These are phyloP conservation scores for Steromphala cineraria DNA, from an alignment of 2,888 invertebrate species.

Conservation along the genomic window DNA sequence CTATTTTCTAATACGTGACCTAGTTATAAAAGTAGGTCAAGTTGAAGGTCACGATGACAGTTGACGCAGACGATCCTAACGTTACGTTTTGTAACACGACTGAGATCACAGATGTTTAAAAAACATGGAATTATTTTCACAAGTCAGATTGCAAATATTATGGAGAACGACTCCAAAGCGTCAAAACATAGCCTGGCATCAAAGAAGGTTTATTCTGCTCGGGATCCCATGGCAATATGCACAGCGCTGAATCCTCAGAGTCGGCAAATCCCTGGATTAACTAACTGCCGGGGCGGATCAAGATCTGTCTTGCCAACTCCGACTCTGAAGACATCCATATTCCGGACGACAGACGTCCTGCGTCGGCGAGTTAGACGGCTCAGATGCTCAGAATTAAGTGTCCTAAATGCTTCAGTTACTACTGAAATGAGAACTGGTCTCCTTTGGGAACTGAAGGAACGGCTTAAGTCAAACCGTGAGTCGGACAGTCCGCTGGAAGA, in stretches of 20 bases:
- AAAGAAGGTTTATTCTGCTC: not conserved
- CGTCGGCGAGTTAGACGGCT: conserved; percentile 1
- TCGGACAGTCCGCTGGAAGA: not conserved
- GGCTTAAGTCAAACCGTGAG: not conserved
- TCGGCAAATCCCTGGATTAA: not conserved
- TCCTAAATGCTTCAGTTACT: conserved; percentile 22
- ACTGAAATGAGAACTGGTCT: conserved; percentile 2
- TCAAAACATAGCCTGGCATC: too few species aligned
- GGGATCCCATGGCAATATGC: not conserved
- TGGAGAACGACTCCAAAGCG: too few species aligned
- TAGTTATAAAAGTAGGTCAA: too few species aligned
- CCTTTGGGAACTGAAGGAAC: not conserved
- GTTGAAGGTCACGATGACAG: too few species aligned
- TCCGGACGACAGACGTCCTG: conserved; percentile 8
- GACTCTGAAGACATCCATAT: conserved; percentile 4
- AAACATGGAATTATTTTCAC: too few species aligned
- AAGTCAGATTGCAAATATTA: too few species aligned
- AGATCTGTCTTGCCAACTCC: not conserved
- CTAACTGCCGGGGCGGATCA: conserved; percentile 16
- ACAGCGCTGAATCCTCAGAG: not conserved
- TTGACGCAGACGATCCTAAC: too few species aligned
- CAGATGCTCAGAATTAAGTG: conserved; percentile 23
- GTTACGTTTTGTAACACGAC: too few species aligned
- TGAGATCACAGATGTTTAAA: too few species aligned
- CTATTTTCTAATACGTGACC: too few species aligned